Evolutionary conservation across 2,113 vertebrate species (phyloP).

Genomic region (Pteropus alecto): DNA sequence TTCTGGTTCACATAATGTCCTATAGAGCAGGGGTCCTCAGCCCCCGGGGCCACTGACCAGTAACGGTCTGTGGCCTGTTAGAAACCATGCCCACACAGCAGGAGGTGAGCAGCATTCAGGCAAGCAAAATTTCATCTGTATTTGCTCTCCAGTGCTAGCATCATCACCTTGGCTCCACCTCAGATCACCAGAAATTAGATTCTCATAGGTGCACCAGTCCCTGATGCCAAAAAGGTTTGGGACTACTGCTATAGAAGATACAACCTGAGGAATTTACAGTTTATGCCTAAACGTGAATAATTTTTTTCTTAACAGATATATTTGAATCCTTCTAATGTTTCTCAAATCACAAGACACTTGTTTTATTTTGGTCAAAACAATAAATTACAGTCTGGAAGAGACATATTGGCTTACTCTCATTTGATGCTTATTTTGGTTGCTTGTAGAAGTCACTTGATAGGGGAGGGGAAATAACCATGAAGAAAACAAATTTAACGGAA

Average conservation of each 20-base stretch:
- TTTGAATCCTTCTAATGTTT: background rate
- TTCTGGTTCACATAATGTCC: background rate
- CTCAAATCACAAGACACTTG: background rate
- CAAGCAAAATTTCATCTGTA: no score
- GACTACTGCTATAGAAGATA: background rate
- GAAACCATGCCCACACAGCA: no score
- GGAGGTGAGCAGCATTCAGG: no score
- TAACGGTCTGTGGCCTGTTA: no score
- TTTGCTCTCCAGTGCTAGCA: no score
- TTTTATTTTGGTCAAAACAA: constrained; percentile 6
- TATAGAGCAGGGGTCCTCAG: background rate
- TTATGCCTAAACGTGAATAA: background rate
- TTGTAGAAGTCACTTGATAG: background rate
- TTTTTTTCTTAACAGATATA: background rate
- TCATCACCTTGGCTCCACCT: no score
- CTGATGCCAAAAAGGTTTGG: no score
- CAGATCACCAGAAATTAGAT: no score
- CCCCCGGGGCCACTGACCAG: no score
- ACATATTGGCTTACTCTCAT: background rate
- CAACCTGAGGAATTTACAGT: background rate
- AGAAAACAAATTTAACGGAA: background rate
- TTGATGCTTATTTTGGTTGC: background rate
- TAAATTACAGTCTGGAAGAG: background rate
- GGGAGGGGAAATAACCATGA: background rate
- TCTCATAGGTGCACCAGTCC: no score